Base-by-base conservation (phyloP, 2,888 invertebrate genomes). In the Mythimna pallens region DNA sequence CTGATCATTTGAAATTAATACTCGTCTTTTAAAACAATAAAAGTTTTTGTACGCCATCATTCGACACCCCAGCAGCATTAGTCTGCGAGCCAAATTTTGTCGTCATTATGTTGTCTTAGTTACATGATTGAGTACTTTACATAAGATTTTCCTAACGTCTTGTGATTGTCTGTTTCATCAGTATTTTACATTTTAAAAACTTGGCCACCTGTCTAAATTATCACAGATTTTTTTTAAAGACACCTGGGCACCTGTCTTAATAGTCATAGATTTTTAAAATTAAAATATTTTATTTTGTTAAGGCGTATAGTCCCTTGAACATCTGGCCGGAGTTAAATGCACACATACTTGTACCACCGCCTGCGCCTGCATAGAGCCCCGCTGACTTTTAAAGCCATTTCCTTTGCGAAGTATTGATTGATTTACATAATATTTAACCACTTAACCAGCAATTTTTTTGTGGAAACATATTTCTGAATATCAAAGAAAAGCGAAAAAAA, bases 81-180 rank as follows among this genome's bases (percentile, higher is more conserved):
- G 65, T 47, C 8, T 68, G 10, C n/a, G 50, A 57, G 76, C 63
- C 80, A 79, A 80, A 6, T 22, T n/a, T 67, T 69, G 70, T 63
- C 10, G 2, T n/a, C 12, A 34, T 55, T 36, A 9, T 25, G 14
- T 36, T 50, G 20, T 59, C 30, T 22, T 50, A 9, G 74, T 54
- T 20, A 73, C 61, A 57, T 52, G 61, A 58, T 73, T 62, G 30
- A 65, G 34, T 36, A 63, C 6, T 50, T 79, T 68, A 69, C 62
- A 58, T 58, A 74, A 69, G 36, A 54, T 0, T 34, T 67, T 17
- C 40, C 63, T 64, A 20, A 34, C 47, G 30, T 55, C 9, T 40
- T 61, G 1, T 50, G 17, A 17, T 57, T 47, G 43, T 64, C 10
- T 52, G 0, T n/a, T 59, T 8, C 30, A 58, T 7, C 36, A n/a